phyloP scores from a whole-genome alignment of 2,888 invertebrate genomes.

The Lordiphosa fenestrarum region DNA sequence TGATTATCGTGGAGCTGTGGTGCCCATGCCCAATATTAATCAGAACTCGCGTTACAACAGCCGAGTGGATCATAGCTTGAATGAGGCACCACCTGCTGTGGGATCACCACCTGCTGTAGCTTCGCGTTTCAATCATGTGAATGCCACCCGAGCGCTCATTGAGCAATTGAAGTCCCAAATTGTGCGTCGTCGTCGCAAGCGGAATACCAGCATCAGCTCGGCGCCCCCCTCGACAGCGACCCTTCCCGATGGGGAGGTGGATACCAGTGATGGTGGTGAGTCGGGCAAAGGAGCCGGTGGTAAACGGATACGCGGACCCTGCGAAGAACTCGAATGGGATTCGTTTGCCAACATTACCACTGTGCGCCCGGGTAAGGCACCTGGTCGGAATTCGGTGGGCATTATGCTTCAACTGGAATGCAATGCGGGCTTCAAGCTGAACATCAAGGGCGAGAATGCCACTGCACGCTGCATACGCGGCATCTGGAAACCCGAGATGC shows the following conservation, averaged over 20 bases:
- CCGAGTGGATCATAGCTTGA: constrained; percentile 27
- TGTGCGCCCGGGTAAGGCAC: constrained; percentile 86
- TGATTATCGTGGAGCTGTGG: constrained; percentile 32
- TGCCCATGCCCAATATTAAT: constrained; percentile 67
- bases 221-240: constrained; percentile 26
- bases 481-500: constrained; percentile 91
- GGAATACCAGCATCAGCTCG: constrained; percentile 47
- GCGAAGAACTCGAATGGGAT: constrained; percentile 81
- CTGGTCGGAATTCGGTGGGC: constrained; percentile 87
- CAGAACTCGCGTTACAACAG: constrained; percentile 47
- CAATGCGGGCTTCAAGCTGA: constrained; percentile 88
- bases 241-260: constrained; percentile 53
- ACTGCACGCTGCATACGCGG: constrained; percentile 91
- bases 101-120: constrained; percentile 6
- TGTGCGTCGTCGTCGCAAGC: constrained; percentile 64
- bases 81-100: constrained; percentile 30
- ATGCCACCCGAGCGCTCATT: constrained; percentile 50
- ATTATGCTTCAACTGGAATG: constrained; percentile 89
- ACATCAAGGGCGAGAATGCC: constrained; percentile 86
- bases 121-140: constrained; percentile 22
- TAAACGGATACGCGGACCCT: constrained; percentile 82
- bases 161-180: constrained; percentile 77
- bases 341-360: constrained; percentile 83
- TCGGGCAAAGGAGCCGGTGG: constrained; percentile 49
- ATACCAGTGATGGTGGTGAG: constrained; percentile 58